Base-by-base conservation (phyloP, 2,113 vertebrate species). In the Hoplias malabaricus region DNA sequence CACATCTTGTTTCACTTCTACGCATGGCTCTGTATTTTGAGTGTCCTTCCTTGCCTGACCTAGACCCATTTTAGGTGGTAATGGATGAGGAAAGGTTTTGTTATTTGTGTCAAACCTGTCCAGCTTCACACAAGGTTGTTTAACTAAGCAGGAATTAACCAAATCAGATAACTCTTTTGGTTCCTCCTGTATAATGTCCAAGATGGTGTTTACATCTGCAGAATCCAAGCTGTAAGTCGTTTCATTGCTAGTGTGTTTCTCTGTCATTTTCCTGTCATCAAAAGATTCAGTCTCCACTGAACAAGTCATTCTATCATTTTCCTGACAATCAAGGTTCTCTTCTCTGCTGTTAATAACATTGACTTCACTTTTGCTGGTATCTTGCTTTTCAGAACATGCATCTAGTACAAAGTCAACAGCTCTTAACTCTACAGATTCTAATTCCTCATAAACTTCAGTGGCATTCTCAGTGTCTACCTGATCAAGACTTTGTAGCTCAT, bases 71-170 rank as follows among this genome's bases (percentile, higher is more conserved):
- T 77, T 69, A 6, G 0, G 13, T 61, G 36, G 21, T 69, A 2
- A 36, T 33, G 5, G 56, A 27, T 69, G 29, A 34, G 9, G 40
- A 69, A 59, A 36, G 1, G n/a, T 25, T 57, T 1, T 19, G n/a
- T 2, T 36, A 57, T 48, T 57, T 27, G 69, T 38, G 31, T 68
- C 65, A 43, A 77, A 50, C 36, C 38, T 57, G 4, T 77, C 27
- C 12, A 69, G 38, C 42, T 61, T 77, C 23, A 69, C 75, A 61
- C n/a, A 77, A n/a, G 65, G 4, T n/a, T 46, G 50, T 46, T 77
- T 77, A 31, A 25, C n/a, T 1, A 16, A 57, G 38, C 13, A 59
- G 5, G 31, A 5, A 1, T 16, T 59, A 19, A 46, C 23, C 19
- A 34, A 12, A 8, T 33, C 31, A 63, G 19, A 63, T 11, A 21